phyloP scores from a whole-genome alignment of 2,797 vertebrate species.

The Typhlichthys eigenmanni region DNA sequence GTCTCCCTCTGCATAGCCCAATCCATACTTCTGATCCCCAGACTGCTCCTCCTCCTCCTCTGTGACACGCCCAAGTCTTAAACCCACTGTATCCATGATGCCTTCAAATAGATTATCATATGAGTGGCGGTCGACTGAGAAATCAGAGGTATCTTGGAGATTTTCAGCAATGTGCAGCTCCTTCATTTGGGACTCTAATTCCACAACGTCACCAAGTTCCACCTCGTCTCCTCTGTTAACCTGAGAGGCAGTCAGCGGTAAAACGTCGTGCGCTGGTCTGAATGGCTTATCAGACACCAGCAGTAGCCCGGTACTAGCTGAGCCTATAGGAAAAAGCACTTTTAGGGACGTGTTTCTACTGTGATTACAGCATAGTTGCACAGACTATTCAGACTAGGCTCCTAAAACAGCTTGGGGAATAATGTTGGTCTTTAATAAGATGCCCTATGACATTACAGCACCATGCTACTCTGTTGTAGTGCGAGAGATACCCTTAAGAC shows the following conservation, averaged over 20 bases:
- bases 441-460: not conserved
- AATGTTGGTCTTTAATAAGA: too few species aligned
- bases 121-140: not conserved
- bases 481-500: not conserved
- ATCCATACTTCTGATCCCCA: slow-evolving; percentile 10
- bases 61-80: slow-evolving; percentile 5
- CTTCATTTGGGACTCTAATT: slow-evolving; percentile 11
- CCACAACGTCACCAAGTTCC: not conserved
- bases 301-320: slow-evolving; percentile 54
- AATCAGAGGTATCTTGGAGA: slow-evolving; percentile 14
- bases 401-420: not conserved
- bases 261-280: slow-evolving; percentile 25
- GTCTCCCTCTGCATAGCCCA: slow-evolving; percentile 11
- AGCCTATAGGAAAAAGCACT: slow-evolving; percentile 46
- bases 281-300: slow-evolving; percentile 53
- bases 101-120: not conserved
- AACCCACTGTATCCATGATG: not conserved
- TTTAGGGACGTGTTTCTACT: not conserved
- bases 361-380: not conserved
- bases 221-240: slow-evolving; percentile 10
- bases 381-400: not conserved
- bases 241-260: slow-evolving; percentile 17
- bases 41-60: slow-evolving; percentile 1
- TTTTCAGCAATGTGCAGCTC: slow-evolving; percentile 7
- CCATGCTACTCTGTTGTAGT: not conserved